phyloP scores from a whole-genome alignment of 2,797 vertebrate species.

The Scyliorhinus canicula region DNA sequence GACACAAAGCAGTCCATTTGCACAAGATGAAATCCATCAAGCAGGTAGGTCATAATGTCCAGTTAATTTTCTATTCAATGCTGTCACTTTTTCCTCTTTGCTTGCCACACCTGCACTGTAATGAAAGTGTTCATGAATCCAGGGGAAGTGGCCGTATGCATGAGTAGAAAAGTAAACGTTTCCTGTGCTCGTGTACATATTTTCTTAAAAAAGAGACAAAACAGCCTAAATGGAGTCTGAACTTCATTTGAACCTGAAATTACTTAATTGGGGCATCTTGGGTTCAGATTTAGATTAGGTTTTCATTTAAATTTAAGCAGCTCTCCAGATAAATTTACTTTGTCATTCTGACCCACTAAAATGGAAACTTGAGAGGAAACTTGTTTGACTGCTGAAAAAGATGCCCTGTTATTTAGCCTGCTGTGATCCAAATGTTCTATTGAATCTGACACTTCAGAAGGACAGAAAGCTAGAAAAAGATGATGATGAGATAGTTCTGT shows the following conservation, averaged over 20 bases:
- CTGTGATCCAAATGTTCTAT: not conserved
- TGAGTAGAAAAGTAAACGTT: not conserved
- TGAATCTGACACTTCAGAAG: not conserved
- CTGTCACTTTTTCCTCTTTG: no score
- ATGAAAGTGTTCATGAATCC: not conserved
- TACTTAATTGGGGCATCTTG: not conserved
- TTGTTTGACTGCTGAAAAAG: not conserved
- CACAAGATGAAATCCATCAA: not conserved
- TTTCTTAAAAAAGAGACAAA: not conserved
- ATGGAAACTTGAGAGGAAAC: not conserved
- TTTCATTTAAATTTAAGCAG: not conserved
- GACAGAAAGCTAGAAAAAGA: no score
- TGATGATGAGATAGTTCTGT: no score
- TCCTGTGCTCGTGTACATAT: not conserved
- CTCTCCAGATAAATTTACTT: not conserved
- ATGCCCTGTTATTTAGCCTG: not conserved
- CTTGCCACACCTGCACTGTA: not conserved
- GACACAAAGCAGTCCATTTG: not conserved
- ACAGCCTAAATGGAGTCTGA: not conserved
- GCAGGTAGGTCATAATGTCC: not conserved
- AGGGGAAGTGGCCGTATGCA: not conserved
- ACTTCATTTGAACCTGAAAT: not conserved
- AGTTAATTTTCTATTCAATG: not conserved
- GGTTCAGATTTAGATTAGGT: not conserved
- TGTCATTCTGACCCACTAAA: not conserved